Base-by-base conservation (phyloP, 2,113 vertebrate genomes). In the Pygoscelis antarcticus region DNA sequence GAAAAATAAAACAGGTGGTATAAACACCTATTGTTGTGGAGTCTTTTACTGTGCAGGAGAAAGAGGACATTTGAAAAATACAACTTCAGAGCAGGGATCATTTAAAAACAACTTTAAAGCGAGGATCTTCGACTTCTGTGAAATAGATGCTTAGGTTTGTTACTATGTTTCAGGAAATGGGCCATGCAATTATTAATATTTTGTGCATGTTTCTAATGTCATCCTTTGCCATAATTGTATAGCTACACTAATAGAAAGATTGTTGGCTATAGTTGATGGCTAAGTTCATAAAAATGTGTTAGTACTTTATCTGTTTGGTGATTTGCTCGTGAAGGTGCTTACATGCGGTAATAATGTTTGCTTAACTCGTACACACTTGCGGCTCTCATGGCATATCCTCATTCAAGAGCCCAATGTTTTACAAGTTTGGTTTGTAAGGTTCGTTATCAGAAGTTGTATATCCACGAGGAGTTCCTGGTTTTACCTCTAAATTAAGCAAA, bases 1-100 rank as follows among this genome's bases (percentile, higher is more conserved):
- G 97, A 92, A 97, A 98, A 98, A 98, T 98, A 98, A 98, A 96
- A 98, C 92, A 77, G 79, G 69, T 97, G 51, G 92, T 96, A 71
- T 96, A 93, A 98, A 89, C 72, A 82, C 26, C 18, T 90, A 11
- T 75, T 94, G 83, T 95, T 96, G 89, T 98, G 95, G 49, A 90
- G 91, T 98, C 32, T 89, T 96, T 97, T 97, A 23, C 51, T 92
- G 6, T 60, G 7, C 54, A 71, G 70, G 55, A 89, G 66, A 23
- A 19, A 78, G 46, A 74, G 34, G 29, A 20, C 9, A 3, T 68
- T 77, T 22, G 2, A 66, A 78, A 54, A 65, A 32, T 12, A 49
- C 4, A 58, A 2, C 30, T 82, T 65, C 16, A 83, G 32, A 64
- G 17, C 13, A 25, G 49, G 25, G 20, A 38, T 52, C 4, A 30